Evolutionary conservation across 2,888 invertebrate genomes (phyloP), one percentile per base, ranked within the genome.

Genomic region (Synanthedon andrenaeformis): DNA sequence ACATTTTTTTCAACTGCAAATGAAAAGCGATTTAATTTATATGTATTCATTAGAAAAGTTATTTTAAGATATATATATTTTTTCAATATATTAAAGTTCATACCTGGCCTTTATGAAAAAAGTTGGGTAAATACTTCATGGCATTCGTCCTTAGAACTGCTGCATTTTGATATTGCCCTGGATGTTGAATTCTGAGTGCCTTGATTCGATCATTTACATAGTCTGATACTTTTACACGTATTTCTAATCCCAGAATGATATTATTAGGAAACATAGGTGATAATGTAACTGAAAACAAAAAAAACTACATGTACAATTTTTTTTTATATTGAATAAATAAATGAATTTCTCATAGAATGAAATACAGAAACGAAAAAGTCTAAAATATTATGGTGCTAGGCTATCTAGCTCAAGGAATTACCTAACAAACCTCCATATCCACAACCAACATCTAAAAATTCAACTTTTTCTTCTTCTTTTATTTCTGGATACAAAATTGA

Each of bases 41-140:
- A 49, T 1, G 8, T 28, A 28, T 28, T 28, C 2, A 35, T 35
- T 10, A 10, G 35, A 45, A 45, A 4, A 45, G 13, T n/a, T 42
- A 6, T 42, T 42, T 42, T 42, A 23, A 23, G 23, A 23, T 19
- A 19, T 42, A 42, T 42, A n/a, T 42, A 12, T 42, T 12, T 4
- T 42, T 12, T 42, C 5, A 12, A 42, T 42, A 11, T 42, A 42
- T 42, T 5, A 13, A 42, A 5, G 5, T 45, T 8, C 13, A 65
- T 81, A 94, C 95, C 90, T 97, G 99, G 59, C 94, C 96, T 87
- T 98, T 99, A 55, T 88, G 79, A 73, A 99, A 99, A 81, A 94
- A 99, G 79, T 99, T 99, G 2, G 99, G 98, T 64, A 99, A 90
- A 89, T 98, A 98, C 82, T 99, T 99, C 99, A 99, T 99, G 1